A percentile compares a stretch with the other conserved stretches of the same genome.
Conservation (phyloP, 2,888 invertebrate species). For the Lepidochitona cinerea region DNA sequence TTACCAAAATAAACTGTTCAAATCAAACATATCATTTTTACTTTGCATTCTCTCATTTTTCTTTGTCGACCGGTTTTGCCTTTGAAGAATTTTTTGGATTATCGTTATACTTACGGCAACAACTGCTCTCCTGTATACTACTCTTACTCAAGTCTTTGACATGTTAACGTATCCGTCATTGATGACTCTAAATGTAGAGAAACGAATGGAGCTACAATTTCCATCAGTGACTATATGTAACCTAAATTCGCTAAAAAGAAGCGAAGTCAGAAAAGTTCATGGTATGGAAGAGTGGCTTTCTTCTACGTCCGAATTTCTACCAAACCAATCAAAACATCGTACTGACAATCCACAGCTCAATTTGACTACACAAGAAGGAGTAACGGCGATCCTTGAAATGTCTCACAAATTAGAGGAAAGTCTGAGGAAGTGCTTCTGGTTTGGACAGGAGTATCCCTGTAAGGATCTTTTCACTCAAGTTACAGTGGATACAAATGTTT, state of each 20-base stretch:
- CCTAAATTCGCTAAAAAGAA: neutral
- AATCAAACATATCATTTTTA: too few species aligned
- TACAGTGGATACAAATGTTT: neutral
- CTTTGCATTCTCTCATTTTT: too few species aligned
- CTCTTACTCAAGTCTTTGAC: neutral
- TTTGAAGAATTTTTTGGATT: too few species aligned
- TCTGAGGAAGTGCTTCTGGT: neutral
- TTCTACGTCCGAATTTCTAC: neutral
- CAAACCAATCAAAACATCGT: neutral
- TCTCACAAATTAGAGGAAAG: neutral
- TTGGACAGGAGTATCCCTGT: neutral
- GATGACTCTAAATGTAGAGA: neutral
- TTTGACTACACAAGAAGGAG: neutral
- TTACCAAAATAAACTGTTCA: too few species aligned
- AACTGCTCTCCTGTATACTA: too few species aligned
- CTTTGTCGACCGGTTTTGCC: too few species aligned
- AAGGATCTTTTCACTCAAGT: neutral
- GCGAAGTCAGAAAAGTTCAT: neutral
- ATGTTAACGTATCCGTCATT: neutral
- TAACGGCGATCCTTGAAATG: neutral
- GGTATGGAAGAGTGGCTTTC: neutral
- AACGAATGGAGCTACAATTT: neutral
- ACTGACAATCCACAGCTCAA: neutral
- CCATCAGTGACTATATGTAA: neutral
- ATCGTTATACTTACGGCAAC: too few species aligned